These are phyloP conservation scores for Crossocerus cetratus DNA, from an alignment of 2,888 invertebrate species.

Conservation along the genomic window DNA sequence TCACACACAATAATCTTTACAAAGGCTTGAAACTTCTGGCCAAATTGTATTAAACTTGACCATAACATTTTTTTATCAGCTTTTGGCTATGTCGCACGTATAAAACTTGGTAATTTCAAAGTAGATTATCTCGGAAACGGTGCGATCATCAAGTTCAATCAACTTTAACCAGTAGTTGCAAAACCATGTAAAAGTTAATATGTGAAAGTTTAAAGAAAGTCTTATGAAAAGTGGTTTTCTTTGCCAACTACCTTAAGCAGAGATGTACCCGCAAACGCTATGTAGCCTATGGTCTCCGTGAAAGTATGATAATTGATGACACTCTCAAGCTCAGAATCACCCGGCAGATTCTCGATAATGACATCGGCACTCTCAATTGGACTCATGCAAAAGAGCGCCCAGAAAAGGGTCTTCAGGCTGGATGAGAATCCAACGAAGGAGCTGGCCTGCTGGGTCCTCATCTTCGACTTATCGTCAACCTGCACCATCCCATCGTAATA, in stretches of 20 bases:
- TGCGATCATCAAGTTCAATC: too few species aligned
- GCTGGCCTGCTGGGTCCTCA: conserved; percentile 80
- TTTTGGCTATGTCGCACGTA: too few species aligned
- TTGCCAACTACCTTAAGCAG: too few species aligned
- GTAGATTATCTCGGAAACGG: too few species aligned
- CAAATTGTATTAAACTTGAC: too few species aligned
- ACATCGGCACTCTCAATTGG: conserved; percentile 83
- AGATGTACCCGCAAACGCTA: conserved; percentile 79
- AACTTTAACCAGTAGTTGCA: too few species aligned
- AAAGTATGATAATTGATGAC: conserved; percentile 80
- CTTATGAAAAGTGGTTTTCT: too few species aligned
- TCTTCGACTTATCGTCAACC: conserved; percentile 79
- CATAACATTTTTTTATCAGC: too few species aligned
- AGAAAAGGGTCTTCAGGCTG: conserved; percentile 83
- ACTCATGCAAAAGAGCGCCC: conserved; percentile 85
- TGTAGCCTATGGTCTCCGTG: conserved; percentile 84
- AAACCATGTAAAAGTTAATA: background rate
- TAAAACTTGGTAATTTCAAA: too few species aligned
- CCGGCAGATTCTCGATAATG: conserved; percentile 81
- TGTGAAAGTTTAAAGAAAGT: too few species aligned
- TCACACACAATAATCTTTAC: too few species aligned
- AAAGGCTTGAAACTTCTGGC: too few species aligned
- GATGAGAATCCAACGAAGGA: conserved; percentile 81
- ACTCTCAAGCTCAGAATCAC: conserved; percentile 76
- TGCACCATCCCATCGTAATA: conserved; percentile 83